Conservation (phyloP, 1,140 invertebrate genomes). For the Venustaconcha ellipsiformis region DNA sequence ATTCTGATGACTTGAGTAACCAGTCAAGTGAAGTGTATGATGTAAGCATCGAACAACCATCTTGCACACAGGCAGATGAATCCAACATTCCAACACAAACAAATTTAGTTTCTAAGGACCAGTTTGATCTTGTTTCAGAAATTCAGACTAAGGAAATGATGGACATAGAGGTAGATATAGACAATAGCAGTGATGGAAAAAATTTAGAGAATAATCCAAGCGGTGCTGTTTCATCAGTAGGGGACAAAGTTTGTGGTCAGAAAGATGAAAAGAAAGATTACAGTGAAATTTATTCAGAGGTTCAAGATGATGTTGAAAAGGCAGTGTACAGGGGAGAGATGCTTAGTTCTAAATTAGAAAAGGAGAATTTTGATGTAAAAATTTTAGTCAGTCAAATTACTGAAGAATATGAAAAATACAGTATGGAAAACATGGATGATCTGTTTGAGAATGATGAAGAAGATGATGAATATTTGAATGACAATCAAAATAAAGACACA, state of each 20-base stretch:
- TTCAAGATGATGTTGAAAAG: conserved; percentile 41
- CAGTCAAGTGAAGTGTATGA: background rate
- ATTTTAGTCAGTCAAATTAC: conserved; percentile 39
- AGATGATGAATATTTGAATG: conserved; percentile 34
- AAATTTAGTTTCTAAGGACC: too few species aligned
- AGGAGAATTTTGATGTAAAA: conserved; percentile 31
- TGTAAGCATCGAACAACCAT: background rate
- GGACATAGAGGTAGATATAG: conserved; percentile 12
- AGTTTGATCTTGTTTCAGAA: too few species aligned
- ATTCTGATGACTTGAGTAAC: too few species aligned
- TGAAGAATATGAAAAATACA: conserved; percentile 52
- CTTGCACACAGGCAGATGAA: background rate
- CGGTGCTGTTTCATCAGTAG: too few species aligned
- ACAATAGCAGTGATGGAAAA: conserved; percentile 2
- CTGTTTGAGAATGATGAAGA: conserved; percentile 54
- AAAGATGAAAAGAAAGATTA: conserved; percentile 5
- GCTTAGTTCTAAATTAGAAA: conserved; percentile 33
- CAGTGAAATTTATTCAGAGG: conserved; percentile 2
- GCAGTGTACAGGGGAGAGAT: conserved; percentile 43
- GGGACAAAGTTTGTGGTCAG: conserved; percentile 1
- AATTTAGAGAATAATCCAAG: background rate
- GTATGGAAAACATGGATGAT: conserved; percentile 55
- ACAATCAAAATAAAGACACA: background rate
- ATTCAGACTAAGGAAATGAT: background rate
- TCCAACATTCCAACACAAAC: background rate